Evolutionary conservation across 2,113 vertebrate genomes (phyloP), one percentile per base, ranked within the genome.

Genomic region (Heterotilapia buettikoferi): DNA sequence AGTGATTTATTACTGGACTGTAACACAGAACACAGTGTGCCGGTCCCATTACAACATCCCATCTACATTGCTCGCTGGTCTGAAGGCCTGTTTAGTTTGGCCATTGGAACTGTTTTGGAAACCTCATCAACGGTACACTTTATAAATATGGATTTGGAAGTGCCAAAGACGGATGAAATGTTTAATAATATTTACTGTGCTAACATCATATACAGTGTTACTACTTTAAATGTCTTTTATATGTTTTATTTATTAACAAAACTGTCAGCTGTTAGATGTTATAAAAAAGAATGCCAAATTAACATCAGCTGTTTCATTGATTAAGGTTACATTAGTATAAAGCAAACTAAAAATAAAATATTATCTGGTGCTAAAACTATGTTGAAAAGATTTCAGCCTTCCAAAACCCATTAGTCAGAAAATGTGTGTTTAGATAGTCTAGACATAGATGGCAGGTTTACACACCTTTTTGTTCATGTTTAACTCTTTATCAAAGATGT

Each of bases 1-100:
- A 91, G 47, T 91, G 92, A 96, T 94, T 94, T 92, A 95, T 95
- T 90, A 63, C 86, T 45, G 16, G 68, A 89, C 80, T 88, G 10
- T 26, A 94, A 90, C 88, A 91, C 84, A 91, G 91, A 88, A 82
- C 84, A 79, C 43, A 85, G 88, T 89, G 93, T 92, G 85, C 43
- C 84, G 80, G 87, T 79, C 78, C 84, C 82, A 92, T 92, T 91
- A 94, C 88, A 84, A 79, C 80, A 92, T 92, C 83, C 43, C 85
- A 71, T 80, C 82, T 61, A 59, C 83, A 61, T 68, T 73, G 57
- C 84, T 86, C 7, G 18, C 76, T 6, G 13, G 84, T 56, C 29
- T 91, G 26, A 86, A 45, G 59, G 50, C 18, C 47, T 94, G 91
- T 93, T 94, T 94, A 83, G 33, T 79, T 95, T 95, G 94, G 88